phyloP scores from a whole-genome alignment of 1,140 invertebrate species.

The Saxidomus purpurata region DNA sequence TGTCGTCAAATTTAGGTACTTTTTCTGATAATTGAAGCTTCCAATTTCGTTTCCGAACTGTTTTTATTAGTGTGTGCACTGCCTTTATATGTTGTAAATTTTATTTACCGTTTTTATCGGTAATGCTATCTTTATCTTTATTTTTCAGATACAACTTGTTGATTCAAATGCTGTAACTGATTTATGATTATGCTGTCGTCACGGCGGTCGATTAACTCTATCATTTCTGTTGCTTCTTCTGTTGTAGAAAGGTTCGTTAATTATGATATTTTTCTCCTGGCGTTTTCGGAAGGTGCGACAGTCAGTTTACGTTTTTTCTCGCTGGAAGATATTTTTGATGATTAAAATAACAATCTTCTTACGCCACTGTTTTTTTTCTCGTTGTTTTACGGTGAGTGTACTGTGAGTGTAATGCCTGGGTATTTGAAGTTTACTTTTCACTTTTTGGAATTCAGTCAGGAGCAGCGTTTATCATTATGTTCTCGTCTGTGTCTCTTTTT shows the following conservation, averaged over 20 bases:
- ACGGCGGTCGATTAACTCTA: constrained; percentile 10
- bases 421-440: not conserved
- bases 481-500: not conserved
- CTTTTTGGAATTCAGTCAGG: constrained; percentile 34
- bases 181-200: too few relatives aligned
- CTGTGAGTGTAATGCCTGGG: not conserved
- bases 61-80: too few relatives aligned
- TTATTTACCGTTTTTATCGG: too few relatives aligned
- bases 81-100: too few relatives aligned
- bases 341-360: not conserved
- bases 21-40: too few relatives aligned
- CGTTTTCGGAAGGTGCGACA: not conserved
- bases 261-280: not conserved
- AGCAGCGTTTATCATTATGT: constrained; percentile 11
- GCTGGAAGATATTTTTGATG: not conserved
- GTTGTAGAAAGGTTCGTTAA: not conserved
- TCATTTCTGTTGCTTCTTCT: not conserved
- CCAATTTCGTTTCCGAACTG: too few relatives aligned
- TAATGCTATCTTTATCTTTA: too few relatives aligned
- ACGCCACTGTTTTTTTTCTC: not conserved
- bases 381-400: not conserved
- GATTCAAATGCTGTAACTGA: too few relatives aligned
- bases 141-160: too few relatives aligned
- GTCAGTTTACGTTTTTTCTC: constrained; percentile 14
- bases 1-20: too few relatives aligned